phyloP scores from a whole-genome alignment of 2,888 invertebrate species.

The Drosophila subquinaria region DNA sequence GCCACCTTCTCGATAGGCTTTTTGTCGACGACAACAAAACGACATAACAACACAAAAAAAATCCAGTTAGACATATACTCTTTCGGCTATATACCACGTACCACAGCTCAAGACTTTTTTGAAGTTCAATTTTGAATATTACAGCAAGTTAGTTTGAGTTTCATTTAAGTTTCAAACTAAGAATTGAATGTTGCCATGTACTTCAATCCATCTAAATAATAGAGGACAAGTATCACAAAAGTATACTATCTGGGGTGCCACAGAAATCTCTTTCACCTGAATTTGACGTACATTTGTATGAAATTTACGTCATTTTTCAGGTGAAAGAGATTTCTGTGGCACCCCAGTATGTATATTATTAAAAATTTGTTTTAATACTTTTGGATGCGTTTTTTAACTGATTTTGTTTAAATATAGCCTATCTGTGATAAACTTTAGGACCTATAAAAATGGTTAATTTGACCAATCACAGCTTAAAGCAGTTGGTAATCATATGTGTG shows the following conservation, averaged over 20 bases:
- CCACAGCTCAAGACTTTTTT: background rate
- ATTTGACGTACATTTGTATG: too few relatives aligned
- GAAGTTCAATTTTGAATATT: slow-evolving; percentile 1
- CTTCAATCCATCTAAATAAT: background rate
- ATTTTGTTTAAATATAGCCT: too few relatives aligned
- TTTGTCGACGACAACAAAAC: slow-evolving; percentile 43
- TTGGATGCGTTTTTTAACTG: too few relatives aligned
- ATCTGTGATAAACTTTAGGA: too few relatives aligned
- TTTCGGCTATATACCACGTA: slow-evolving; percentile 32
- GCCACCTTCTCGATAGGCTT: slow-evolving; percentile 70
- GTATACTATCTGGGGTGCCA: too few relatives aligned
- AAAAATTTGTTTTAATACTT: too few relatives aligned
- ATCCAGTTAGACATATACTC: slow-evolving; percentile 5
- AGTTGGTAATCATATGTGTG: too few relatives aligned
- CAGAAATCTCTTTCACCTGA: too few relatives aligned
- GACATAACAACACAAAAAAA: slow-evolving; percentile 15
- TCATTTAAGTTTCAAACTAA: background rate
- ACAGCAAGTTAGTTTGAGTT: background rate
- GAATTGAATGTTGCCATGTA: background rate
- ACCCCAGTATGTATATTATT: background rate
- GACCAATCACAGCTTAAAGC: too few relatives aligned
- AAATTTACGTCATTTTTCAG: too few relatives aligned
- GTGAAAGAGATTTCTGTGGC: too few relatives aligned
- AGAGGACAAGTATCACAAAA: background rate
- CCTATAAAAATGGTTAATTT: too few relatives aligned